Conservation (phyloP, 2,113 vertebrate genomes). For the Hemibagrus wyckioides region DNA sequence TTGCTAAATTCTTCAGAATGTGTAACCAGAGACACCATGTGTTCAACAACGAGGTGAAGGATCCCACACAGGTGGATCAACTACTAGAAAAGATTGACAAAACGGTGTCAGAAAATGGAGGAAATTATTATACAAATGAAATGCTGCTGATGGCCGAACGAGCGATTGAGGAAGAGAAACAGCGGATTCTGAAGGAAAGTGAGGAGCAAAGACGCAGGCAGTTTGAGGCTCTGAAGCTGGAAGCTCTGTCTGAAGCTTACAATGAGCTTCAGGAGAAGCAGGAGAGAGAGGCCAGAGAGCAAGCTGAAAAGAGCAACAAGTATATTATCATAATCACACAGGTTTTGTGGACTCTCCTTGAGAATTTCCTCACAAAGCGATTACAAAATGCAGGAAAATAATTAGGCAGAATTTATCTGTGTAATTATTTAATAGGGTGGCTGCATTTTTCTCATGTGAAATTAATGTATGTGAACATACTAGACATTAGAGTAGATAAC, state of each 20-base stretch:
- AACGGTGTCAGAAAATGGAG: constrained; percentile 25
- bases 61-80: constrained; percentile 31
- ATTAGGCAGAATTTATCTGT: not conserved
- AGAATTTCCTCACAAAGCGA: not conserved
- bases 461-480: not conserved
- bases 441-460: not conserved
- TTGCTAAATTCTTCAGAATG: constrained; percentile 2
- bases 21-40: constrained; percentile 21
- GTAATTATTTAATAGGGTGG: not conserved
- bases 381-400: not conserved
- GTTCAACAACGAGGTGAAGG: constrained; percentile 24
- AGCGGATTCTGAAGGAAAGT: constrained; percentile 24
- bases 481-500: not conserved
- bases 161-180: constrained; percentile 32
- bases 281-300: not conserved
- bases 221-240: constrained; percentile 5
- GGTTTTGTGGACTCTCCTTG: constrained; percentile 1
- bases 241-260: not conserved
- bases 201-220: not conserved
- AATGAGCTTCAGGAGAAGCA: not conserved
- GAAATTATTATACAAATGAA: constrained; percentile 26
- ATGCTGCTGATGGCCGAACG: constrained; percentile 32
- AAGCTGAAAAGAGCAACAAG: constrained; percentile 15
- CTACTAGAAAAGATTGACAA: constrained; percentile 40
- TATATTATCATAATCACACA: not conserved